Base-by-base conservation (phyloP, 2,888 invertebrate species). In the Zele albiditarsus region DNA sequence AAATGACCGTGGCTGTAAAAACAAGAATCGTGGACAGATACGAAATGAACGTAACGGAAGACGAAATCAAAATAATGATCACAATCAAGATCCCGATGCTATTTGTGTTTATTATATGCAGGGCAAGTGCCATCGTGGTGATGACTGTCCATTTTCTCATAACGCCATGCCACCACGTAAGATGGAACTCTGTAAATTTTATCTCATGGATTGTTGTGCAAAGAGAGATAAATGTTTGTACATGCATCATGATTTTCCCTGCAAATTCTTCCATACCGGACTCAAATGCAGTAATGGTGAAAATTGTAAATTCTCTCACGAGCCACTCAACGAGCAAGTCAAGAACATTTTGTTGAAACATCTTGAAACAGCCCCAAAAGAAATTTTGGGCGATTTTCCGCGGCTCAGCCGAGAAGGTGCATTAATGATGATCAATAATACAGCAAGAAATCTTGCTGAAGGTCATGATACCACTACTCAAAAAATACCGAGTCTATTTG, bases 241-340 rank as follows among this genome's bases (percentile, higher is more conserved):
- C 88, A 96, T 98, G 96, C 98, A 98, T 90, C 94, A 95, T 84
- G 98, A 98, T 89, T 98, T 98, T 89, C 98, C 98, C 23, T 98
- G 98, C 91, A 98, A 98, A 91, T 98, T 95, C 91, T 98, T 95
- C 90, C 98, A 99, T 88, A 96, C 97, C 71, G 98, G 98, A 79
- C 92, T 96, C 89, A 94, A 94, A 73, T 98, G 98, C 89, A 92
- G 93, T 80, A 92, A 91, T 49, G 92, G 92, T 68, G 94, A 95
- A n/a, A 94, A 94, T 78, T 99, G 98, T 90, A 97, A 97, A 90
- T 98, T 98, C 90, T 96, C 97, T 33, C 98, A 99, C 89, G 94
- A 94, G 83, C 96, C 96, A 0, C 91, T 98, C n/a, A 93, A 93
- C 71, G 97, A 97, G 79, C 93, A 93, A 88, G 87, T 89, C n/a